A percentile compares a stretch with the other conserved stretches of the same genome.
Evolutionary conservation across 2,888 invertebrate species (phyloP).

Genomic region (Philereme transversata): DNA sequence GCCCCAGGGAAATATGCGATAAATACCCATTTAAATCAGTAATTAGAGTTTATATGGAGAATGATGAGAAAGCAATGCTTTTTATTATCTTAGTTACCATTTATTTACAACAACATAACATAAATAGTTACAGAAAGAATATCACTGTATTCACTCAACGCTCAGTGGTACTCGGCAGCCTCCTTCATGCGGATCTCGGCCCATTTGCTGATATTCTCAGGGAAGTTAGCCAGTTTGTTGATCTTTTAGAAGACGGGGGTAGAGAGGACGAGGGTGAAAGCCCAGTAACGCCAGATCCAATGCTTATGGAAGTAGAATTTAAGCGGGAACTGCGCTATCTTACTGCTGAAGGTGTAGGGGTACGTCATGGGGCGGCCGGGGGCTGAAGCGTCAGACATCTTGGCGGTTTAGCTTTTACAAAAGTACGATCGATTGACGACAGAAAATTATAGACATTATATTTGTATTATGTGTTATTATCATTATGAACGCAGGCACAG

Average conservation of each 20-base stretch:
- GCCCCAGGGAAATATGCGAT: too few species aligned
- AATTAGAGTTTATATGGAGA: too few species aligned
- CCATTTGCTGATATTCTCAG: slow-evolving; percentile 91
- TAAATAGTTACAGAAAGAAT: slow-evolving; percentile 52
- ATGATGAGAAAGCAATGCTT: too few species aligned
- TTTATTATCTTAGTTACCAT: slow-evolving; percentile 63
- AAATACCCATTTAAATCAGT: too few species aligned
- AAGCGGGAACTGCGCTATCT: slow-evolving; percentile 93
- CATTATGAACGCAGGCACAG: not conserved
- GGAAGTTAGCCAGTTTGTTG: slow-evolving; percentile 88
- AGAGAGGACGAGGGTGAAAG: slow-evolving; percentile 81
- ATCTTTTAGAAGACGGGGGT: slow-evolving; percentile 91
- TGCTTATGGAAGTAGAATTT: slow-evolving; percentile 89
- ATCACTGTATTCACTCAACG: slow-evolving; percentile 28
- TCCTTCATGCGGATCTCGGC: slow-evolving; percentile 88
- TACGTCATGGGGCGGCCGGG: too few species aligned
- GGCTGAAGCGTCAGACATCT: too few species aligned
- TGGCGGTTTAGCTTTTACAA: too few species aligned
- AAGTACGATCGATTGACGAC: too few species aligned
- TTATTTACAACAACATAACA: too few species aligned
- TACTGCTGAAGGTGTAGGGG: too few species aligned
- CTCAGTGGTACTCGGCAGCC: slow-evolving; percentile 84
- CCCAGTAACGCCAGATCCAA: slow-evolving; percentile 91
- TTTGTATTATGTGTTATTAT: not conserved
- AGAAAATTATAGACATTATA: too few species aligned